Evolutionary conservation across 1,140 invertebrate species (phyloP), one percentile per base, ranked within the genome.

Genomic region (Probaryconus sp.): DNA sequence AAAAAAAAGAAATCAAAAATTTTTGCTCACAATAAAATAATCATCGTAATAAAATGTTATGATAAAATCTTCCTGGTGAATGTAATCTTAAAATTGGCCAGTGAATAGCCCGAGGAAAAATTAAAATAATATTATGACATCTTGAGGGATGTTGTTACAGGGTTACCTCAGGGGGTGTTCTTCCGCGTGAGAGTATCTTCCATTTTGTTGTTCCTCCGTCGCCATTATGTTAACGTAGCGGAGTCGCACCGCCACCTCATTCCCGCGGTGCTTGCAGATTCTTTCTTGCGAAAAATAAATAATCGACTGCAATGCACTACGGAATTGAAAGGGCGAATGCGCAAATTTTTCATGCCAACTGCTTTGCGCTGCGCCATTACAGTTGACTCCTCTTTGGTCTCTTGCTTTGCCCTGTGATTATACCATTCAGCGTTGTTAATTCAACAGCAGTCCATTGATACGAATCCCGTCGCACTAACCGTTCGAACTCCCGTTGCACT

Each of bases 251-350:
- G 84, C 85, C 89, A 83, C 92, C 92, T 94, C 94, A 94, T 92
- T 93, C 93, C 94, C 93, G 93, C 93, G 93, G 91, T 94, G 93
- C 93, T 94, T 95, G 93, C 94, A 94, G 93, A 79, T 83, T 84
- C 67, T 83, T 79, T 69, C 60, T 71, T 76, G 45, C 30, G 63
- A 61, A 61, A 88, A 88, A 89, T 88, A 80, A 85, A 89, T 81
- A 88, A 89, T 90, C 92, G 91, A 94, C 94, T 95, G 93, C 94
- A 95, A 95, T 95, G 93, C 94, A 95, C 94, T 94, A 94, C 93
- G 94, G 94, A 95, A 95, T 95, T 95, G 94, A 94, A 89, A 91
- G 86, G 89, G 89, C 87, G 85, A n/a, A 89, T 88, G 83, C 81
- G 82, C 81, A 70, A 40, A 65, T 69, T 65, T 51, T 60, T 47